Percentiles rank a stretch among this genome's conserved stretches.
Evolutionary conservation across 1,140 invertebrate species (phyloP).

Genomic region (Dreissena rostriformis): DNA sequence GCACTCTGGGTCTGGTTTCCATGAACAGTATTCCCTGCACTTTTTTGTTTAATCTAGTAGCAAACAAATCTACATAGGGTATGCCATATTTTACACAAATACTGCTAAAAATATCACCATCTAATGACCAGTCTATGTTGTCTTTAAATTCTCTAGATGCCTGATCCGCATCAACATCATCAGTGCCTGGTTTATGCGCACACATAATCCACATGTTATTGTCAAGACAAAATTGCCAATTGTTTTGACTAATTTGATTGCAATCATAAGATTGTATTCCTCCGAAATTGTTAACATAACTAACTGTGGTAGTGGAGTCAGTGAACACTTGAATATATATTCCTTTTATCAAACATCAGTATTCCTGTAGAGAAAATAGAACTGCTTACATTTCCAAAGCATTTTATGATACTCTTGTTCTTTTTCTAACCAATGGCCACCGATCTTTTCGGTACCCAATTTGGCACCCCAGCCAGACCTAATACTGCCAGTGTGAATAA

Average conservation of each 20-base stretch:
- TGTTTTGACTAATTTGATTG: slow-evolving; percentile 22
- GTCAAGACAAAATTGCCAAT: slow-evolving; percentile 60
- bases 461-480: too few species aligned
- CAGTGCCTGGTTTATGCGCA: slow-evolving; percentile 36
- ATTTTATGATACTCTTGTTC: too few species aligned
- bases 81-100: slow-evolving; percentile 15
- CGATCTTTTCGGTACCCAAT: too few species aligned
- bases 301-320: slow-evolving; percentile 55
- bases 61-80: slow-evolving; percentile 20
- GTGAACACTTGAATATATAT: too few species aligned
- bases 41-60: slow-evolving; percentile 25
- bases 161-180: slow-evolving; percentile 56
- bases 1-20: slow-evolving; percentile 35
- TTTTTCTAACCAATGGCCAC: too few species aligned
- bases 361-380: too few species aligned
- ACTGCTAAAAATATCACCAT: slow-evolving; percentile 38
- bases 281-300: slow-evolving; percentile 55
- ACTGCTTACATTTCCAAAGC: too few species aligned
- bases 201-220: slow-evolving; percentile 45
- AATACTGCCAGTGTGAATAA: too few species aligned
- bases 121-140: slow-evolving; percentile 51
- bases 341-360: too few species aligned
- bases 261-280: slow-evolving; percentile 8
- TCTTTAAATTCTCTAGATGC: slow-evolving; percentile 51
- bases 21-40: slow-evolving; percentile 5